Conservation (phyloP, 2,113 vertebrate species). For the Lepisosteus osseus region DNA sequence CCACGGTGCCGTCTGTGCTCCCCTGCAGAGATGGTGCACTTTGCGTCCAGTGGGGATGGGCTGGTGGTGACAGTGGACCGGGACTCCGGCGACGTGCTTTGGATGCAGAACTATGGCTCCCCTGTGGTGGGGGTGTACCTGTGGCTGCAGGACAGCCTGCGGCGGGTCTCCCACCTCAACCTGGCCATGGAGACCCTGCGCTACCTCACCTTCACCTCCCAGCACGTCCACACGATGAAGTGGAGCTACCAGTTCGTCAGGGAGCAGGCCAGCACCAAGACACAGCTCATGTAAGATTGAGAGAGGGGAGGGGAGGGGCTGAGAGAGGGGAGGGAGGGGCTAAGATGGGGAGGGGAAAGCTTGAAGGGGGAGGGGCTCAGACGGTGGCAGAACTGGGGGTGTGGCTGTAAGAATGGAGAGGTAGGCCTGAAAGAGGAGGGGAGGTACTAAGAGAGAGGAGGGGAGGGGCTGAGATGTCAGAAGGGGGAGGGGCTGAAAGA, state of each 20-base stretch:
- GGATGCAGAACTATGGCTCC: slow-evolving; percentile 88
- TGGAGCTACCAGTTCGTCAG: slow-evolving; percentile 74
- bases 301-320: background rate
- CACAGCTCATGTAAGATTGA: slow-evolving; percentile 79
- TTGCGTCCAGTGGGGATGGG: slow-evolving; percentile 85
- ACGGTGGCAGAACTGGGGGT: too few relatives aligned
- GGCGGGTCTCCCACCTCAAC: slow-evolving; percentile 81
- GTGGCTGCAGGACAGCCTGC: slow-evolving; percentile 85
- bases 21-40: slow-evolving; percentile 80
- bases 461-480: background rate
- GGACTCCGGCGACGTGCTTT: slow-evolving; percentile 80
- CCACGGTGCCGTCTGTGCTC: slow-evolving; percentile 14
- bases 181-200: slow-evolving; percentile 89
- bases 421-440: too few relatives aligned
- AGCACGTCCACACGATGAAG: slow-evolving; percentile 73
- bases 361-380: background rate
- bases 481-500: background rate
- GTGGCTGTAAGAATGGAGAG: too few relatives aligned
- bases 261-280: slow-evolving; percentile 74
- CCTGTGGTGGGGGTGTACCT: slow-evolving; percentile 84
- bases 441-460: background rate
- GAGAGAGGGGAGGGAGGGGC: background rate
- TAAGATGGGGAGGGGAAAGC: background rate
- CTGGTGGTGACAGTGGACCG: slow-evolving; percentile 88
- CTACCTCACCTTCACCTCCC: slow-evolving; percentile 84